These are phyloP conservation scores for Leuciscus idus DNA, from an alignment of 2,113 vertebrate species.

Conservation along the genomic window DNA sequence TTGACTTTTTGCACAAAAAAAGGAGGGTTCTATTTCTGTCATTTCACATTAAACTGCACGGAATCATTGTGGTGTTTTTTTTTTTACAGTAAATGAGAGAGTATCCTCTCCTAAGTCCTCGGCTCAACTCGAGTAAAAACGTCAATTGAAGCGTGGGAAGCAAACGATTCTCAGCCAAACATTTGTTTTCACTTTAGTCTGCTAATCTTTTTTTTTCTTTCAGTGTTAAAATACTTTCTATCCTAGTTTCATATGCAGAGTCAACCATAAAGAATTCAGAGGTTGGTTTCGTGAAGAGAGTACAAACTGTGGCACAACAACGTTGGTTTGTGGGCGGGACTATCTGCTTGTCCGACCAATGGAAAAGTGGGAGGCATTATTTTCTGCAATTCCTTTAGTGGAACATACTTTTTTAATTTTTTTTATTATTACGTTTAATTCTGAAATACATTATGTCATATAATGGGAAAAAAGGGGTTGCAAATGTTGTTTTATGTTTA, in stretches of 20 bases:
- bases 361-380: not conserved
- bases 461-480: not conserved
- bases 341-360: not conserved
- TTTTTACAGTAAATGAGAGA: slow-evolving; percentile 27
- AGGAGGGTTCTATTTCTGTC: not conserved
- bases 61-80: not conserved
- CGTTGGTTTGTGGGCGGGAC: not conserved
- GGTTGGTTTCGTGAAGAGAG: not conserved
- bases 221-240: not conserved
- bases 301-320: not conserved
- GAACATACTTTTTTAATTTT: not conserved
- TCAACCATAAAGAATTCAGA: not conserved
- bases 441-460: not conserved
- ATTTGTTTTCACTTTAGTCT: slow-evolving; percentile 19
- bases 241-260: not conserved
- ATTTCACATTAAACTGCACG: not conserved
- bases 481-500: not conserved
- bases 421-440: not conserved
- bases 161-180: slow-evolving; percentile 26
- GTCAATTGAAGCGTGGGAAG: slow-evolving; percentile 33
- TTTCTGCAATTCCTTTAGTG: not conserved
- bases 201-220: not conserved
- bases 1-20: not conserved
- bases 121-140: slow-evolving; percentile 5
- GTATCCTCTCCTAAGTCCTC: not conserved